Evolutionary conservation across 1,140 invertebrate species (phyloP).

Genomic region (Potamilus streckersoni): DNA sequence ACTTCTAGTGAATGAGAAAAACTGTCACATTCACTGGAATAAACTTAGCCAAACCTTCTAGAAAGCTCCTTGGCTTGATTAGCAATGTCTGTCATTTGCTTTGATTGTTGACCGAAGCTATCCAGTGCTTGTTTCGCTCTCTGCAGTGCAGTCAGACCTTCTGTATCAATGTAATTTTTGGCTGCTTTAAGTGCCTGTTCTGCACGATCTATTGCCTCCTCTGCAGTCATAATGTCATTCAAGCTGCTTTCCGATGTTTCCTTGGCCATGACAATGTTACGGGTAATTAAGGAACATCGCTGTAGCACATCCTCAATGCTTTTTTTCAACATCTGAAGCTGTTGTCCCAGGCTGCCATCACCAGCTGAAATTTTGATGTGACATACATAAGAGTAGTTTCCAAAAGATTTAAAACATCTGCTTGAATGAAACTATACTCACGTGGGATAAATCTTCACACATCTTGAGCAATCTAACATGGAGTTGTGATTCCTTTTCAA

Average conservation of each 20-base stretch:
- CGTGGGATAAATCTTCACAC: too few relatives aligned
- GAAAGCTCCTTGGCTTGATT: slow-evolving; percentile 84
- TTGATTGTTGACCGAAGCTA: slow-evolving; percentile 89
- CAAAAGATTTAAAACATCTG: not conserved
- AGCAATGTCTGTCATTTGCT: slow-evolving; percentile 91
- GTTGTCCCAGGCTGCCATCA: slow-evolving; percentile 53
- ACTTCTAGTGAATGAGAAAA: too few relatives aligned
- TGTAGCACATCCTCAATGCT: slow-evolving; percentile 51
- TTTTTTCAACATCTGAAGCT: slow-evolving; percentile 44
- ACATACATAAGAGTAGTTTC: slow-evolving; percentile 1
- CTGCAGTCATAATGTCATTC: slow-evolving; percentile 78
- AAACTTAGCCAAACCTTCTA: slow-evolving; percentile 73
- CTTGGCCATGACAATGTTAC: slow-evolving; percentile 41
- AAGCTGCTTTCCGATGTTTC: slow-evolving; percentile 37
- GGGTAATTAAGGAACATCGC: slow-evolving; percentile 48
- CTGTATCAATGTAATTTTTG: slow-evolving; percentile 79
- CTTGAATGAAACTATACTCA: too few relatives aligned
- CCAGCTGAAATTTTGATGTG: slow-evolving; percentile 42
- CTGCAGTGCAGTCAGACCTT: slow-evolving; percentile 81
- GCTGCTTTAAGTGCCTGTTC: slow-evolving; percentile 75
- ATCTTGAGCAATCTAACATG: too few relatives aligned
- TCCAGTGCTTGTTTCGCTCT: slow-evolving; percentile 85
- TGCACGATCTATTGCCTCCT: slow-evolving; percentile 80
- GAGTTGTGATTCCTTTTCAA: too few relatives aligned
- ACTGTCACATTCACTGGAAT: too few relatives aligned